Percentiles rank a stretch among this genome's conserved stretches.
phyloP scores from a whole-genome alignment of 2,113 vertebrate species.

The Chunga burmeisteri region DNA sequence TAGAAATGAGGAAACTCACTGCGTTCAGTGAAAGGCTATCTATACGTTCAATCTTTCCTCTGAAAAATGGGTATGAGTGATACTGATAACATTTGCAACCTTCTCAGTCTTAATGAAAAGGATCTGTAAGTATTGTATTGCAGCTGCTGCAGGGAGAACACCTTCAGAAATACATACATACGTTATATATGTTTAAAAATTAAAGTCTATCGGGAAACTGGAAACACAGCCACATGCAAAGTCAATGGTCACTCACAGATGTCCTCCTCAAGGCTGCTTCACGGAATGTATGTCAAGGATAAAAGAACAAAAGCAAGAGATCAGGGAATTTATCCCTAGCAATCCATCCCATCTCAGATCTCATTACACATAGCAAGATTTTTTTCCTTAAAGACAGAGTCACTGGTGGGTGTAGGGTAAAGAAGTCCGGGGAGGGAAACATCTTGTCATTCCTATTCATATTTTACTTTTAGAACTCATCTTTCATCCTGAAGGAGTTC shows the following conservation, averaged over 20 bases:
- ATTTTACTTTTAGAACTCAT: not conserved
- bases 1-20: not conserved
- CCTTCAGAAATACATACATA: not conserved
- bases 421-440: not conserved
- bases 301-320: not conserved
- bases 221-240: not conserved
- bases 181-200: fast-evolving
- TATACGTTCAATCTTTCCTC: not conserved
- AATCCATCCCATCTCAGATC: not conserved
- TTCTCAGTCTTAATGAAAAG: not conserved
- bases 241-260: not conserved
- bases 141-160: not conserved
- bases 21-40: not conserved
- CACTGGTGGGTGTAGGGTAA: not conserved
- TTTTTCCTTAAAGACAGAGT: not conserved
- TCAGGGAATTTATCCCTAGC: not conserved
- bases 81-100: not conserved
- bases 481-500: not conserved
- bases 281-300: fast-evolving
- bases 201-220: not conserved
- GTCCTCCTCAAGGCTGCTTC: not conserved
- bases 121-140: not conserved
- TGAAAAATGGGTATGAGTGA: not conserved
- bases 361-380: not conserved
- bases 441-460: not conserved